Base-by-base conservation (phyloP, 2,797 vertebrate species). In the Poeciliopsis turneri region DNA sequence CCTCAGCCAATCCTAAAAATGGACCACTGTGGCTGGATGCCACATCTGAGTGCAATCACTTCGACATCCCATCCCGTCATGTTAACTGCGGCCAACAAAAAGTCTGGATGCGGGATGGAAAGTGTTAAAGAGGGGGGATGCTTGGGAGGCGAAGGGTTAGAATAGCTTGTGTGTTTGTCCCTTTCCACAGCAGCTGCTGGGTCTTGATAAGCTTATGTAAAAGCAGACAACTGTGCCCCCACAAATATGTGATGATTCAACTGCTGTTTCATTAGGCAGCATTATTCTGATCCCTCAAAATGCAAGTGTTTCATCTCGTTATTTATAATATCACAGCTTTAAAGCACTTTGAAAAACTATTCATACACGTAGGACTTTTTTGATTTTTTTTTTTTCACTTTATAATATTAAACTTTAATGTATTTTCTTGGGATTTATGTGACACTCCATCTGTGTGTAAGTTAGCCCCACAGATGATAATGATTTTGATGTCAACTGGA, bases 11-110 rank as follows among this genome's bases (percentile, higher is more conserved):
- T 93, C 91, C 83, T 80, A 85, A 78, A n/a, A 23, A 82, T 77
- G 84, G 77, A 77, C 41, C 1, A 9, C 0, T 28, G 90, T 92
- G 89, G 92, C 88, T 82, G 88, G 87, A 78, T 78, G 45, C 16
- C 72, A 78, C 90, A 90, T 94, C 86, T 94, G 90, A 78, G 71
- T 83, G 81, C 80, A 90, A 91, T 93, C 85, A 91, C 51, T 85
- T 81, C 83, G 25, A 16, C 12, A 51, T 68, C 80, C 49, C 79
- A 72, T 72, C 33, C 43, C 72, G 41, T 7, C 30, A 74, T 33
- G 70, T 64, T 5, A 12, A 28, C 45, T 64, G 59, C n/a, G 72
- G 43, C 30, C 28, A 71, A 43, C 49, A 74, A 72, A 41, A 76
- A 49, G 46, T 57, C n/a, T 25, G 43, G 28, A 45, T 74, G 53